phyloP scores from a whole-genome alignment of 2,797 vertebrate species.

The Cyprinella venusta region DNA sequence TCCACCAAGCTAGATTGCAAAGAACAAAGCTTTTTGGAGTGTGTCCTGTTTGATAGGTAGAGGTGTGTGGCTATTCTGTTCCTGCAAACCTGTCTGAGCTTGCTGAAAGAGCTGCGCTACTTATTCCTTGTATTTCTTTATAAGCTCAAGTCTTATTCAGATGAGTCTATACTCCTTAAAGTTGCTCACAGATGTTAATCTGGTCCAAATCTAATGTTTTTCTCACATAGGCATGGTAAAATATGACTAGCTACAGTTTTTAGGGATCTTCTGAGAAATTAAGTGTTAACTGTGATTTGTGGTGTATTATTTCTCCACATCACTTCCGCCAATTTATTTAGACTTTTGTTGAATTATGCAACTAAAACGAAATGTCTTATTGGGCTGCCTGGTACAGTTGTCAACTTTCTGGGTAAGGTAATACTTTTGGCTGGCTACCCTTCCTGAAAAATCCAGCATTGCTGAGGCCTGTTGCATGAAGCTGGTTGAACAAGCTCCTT shows the following conservation, averaged over 20 bases:
- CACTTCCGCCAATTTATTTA: neutral
- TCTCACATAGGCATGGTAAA: neutral
- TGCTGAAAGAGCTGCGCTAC: conserved; percentile 37
- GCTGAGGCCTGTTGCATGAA: neutral
- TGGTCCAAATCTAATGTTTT: neutral
- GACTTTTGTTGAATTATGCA: neutral
- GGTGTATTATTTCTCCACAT: neutral
- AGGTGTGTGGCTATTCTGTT: conserved; percentile 26
- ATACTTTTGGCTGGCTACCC: neutral
- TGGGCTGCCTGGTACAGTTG: neutral
- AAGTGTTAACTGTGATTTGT: neutral
- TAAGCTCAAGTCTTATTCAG: neutral
- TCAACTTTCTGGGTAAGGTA: neutral
- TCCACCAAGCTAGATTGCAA: neutral
- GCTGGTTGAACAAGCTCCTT: neutral
- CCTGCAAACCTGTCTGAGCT: conserved; percentile 44
- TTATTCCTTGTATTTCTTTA: neutral
- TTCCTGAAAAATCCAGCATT: neutral
- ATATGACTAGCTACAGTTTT: neutral
- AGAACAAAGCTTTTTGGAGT: conserved; percentile 7
- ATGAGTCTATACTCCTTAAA: neutral
- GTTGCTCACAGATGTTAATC: neutral
- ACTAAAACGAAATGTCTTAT: neutral
- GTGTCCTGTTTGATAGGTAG: conserved; percentile 18
- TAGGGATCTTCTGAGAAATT: neutral